These are phyloP conservation scores for Linepithema humile DNA, from an alignment of 1,140 invertebrate species.

Conservation along the genomic window DNA sequence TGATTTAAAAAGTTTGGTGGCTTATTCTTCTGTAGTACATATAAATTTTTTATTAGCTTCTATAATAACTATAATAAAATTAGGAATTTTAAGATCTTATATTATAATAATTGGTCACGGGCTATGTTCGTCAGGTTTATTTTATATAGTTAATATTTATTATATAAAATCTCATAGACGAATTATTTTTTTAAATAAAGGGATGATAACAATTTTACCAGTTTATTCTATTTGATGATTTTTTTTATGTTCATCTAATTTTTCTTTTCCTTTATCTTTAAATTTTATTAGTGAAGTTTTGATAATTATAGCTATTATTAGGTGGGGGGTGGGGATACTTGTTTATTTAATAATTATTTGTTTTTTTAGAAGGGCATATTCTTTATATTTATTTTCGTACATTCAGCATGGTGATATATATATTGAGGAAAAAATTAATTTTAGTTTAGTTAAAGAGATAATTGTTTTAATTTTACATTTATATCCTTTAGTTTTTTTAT, in stretches of 20 bases:
- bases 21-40: slow-evolving; percentile 84
- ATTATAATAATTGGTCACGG: slow-evolving; percentile 88
- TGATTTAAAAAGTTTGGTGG: slow-evolving; percentile 87
- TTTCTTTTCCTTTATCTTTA: slow-evolving; percentile 65
- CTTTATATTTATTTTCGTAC: slow-evolving; percentile 68
- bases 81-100: slow-evolving; percentile 69
- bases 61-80: not conserved
- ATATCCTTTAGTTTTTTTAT: slow-evolving; percentile 85
- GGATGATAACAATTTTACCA: slow-evolving; percentile 70
- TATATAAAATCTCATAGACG: slow-evolving; percentile 85
- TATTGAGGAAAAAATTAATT: slow-evolving; percentile 85
- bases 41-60: slow-evolving; percentile 77
- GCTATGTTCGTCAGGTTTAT: slow-evolving; percentile 88
- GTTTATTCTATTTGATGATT: slow-evolving; percentile 86
- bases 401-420: slow-evolving; percentile 84
- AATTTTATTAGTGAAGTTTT: slow-evolving; percentile 80
- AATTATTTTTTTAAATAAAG: slow-evolving; percentile 81
- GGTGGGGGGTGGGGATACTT: slow-evolving; percentile 81
- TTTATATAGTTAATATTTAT: slow-evolving; percentile 88
- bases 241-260: slow-evolving; percentile 84
- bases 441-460: slow-evolving; percentile 82
- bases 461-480: slow-evolving; percentile 79
- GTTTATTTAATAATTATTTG: slow-evolving; percentile 86
- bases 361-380: slow-evolving; percentile 81
- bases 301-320: slow-evolving; percentile 79